Percentiles rank a stretch among this genome's conserved stretches.
These are phyloP conservation scores for Pristionchus pacificus DNA, from an alignment of 1,140 invertebrate species.

Conservation along the genomic window DNA sequence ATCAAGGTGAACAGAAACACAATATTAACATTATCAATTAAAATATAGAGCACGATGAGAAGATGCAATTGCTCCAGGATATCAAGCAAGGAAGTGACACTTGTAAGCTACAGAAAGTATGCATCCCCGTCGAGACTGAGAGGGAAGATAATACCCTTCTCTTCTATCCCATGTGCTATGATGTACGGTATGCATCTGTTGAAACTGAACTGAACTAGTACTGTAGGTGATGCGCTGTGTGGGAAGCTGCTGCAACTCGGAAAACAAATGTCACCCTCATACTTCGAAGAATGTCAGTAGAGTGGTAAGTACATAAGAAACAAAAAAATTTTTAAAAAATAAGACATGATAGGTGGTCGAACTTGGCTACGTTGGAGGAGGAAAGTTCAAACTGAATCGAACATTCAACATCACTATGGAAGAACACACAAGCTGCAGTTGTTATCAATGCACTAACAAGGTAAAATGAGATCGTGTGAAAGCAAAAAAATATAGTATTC, in stretches of 20 bases:
- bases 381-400: constrained; percentile 25
- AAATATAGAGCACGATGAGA: neutral
- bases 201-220: neutral
- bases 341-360: constrained; percentile 15
- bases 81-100: constrained; percentile 31
- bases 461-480: neutral
- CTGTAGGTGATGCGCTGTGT: constrained; percentile 27
- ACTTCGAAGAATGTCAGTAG: constrained; percentile 10
- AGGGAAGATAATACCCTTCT: constrained; percentile 19
- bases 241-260: constrained; percentile 26
- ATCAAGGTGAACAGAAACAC: too few relatives aligned
- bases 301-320: constrained; percentile 8
- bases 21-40: too few relatives aligned
- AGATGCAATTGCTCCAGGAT: constrained; percentile 12
- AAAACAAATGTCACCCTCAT: constrained; percentile 23
- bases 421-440: constrained; percentile 26
- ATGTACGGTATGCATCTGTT: neutral
- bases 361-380: constrained; percentile 24
- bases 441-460: constrained; percentile 20
- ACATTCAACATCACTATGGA: constrained; percentile 32
- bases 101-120: constrained; percentile 26
- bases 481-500: too few relatives aligned
- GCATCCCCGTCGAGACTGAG: constrained; percentile 17
- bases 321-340: neutral
- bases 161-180: constrained; percentile 27